Conservation (phyloP, 2,113 vertebrate genomes). For the Rhodinocichla rosea region DNA sequence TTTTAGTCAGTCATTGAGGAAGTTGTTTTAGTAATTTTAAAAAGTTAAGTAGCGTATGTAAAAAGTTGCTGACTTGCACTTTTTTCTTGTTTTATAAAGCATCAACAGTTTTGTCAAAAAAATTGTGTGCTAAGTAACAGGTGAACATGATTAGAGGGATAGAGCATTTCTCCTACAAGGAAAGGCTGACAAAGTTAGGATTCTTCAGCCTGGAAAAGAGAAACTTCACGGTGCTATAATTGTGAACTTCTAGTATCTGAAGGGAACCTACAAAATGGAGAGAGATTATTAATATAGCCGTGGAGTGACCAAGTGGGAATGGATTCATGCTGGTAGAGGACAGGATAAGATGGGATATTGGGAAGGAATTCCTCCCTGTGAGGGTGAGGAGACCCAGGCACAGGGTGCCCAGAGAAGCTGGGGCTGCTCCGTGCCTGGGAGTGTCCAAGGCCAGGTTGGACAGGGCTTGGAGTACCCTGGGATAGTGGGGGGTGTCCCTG, state of each 20-base stretch:
- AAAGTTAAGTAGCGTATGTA: background rate
- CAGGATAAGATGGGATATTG: background rate
- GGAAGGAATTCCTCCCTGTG: background rate
- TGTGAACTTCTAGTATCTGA: too few relatives aligned
- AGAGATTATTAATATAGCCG: background rate
- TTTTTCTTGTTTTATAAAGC: background rate
- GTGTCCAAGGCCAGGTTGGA: background rate
- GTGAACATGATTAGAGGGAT: background rate
- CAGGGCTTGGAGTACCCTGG: fast-evolving
- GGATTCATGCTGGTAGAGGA: background rate
- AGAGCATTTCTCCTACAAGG: background rate
- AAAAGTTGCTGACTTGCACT: background rate
- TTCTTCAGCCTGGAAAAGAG: background rate
- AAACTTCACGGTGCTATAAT: background rate
- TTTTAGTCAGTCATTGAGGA: background rate
- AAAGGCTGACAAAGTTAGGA: background rate
- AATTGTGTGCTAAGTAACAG: background rate
- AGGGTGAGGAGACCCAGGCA: fast-evolving
- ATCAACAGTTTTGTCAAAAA: slow-evolving; percentile 2
- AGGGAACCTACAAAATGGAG: background rate
- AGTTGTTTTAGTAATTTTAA: background rate
- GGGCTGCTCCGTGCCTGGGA: background rate
- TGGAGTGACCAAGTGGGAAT: background rate
- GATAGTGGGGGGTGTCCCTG: background rate
- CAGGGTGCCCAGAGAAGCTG: background rate